phyloP scores from a whole-genome alignment of 2,888 invertebrate genomes.

The Sthenelais limicola region DNA sequence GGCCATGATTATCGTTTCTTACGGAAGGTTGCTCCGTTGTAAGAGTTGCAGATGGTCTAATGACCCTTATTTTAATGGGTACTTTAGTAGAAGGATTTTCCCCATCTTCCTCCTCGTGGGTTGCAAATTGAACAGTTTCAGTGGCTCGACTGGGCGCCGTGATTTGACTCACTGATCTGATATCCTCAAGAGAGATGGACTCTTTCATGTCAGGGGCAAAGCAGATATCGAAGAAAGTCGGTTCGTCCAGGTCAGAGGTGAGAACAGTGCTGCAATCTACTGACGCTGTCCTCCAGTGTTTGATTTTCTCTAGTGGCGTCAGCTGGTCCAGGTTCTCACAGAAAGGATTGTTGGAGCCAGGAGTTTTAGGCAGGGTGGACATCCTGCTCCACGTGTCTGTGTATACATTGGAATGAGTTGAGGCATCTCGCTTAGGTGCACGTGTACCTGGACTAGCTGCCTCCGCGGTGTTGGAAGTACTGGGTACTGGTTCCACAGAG shows the following conservation, averaged over 20 bases:
- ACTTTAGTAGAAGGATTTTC: neutral
- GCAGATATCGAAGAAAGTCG: conserved; percentile 16
- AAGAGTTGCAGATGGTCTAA: neutral
- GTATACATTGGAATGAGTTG: neutral
- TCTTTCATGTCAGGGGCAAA: neutral
- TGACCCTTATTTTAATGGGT: neutral
- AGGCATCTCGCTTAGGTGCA: neutral
- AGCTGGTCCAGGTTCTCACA: conserved; percentile 12
- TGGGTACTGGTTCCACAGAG: neutral
- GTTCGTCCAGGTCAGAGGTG: conserved; percentile 5
- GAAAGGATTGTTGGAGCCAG: neutral
- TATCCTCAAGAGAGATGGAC: conserved; percentile 1
- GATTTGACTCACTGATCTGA: conserved; percentile 15
- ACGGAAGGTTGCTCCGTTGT: too few species aligned
- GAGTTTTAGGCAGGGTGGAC: neutral
- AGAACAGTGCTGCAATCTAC: conserved; percentile 24
- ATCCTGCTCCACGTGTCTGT: neutral
- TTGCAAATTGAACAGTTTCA: neutral
- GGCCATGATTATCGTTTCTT: neutral
- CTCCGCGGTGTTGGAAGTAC: too few species aligned
- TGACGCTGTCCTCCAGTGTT: conserved; percentile 15
- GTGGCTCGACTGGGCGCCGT: too few species aligned
- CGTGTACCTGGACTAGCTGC: conserved; percentile 4
- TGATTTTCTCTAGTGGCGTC: conserved; percentile 13
- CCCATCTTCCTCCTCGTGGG: too few species aligned